Evolutionary conservation across 2,888 invertebrate genomes (phyloP).

Genomic region (Dicycla oo): DNA sequence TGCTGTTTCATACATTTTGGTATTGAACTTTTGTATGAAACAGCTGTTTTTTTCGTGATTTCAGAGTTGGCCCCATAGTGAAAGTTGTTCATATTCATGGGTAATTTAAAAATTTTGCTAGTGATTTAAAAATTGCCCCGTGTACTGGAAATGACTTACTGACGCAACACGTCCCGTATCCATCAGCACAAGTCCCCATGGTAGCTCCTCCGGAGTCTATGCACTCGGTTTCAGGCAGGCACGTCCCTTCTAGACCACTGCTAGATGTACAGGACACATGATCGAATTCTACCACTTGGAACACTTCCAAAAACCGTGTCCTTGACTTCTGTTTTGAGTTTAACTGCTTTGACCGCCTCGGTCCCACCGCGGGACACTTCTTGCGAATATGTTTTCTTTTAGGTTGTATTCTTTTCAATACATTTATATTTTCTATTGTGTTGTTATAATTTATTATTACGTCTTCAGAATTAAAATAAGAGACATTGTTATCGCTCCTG

Average conservation of each 20-base stretch:
- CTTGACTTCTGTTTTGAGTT: conserved; percentile 56
- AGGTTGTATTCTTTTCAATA: conserved; percentile 59
- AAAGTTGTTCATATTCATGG: no score
- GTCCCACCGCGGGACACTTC: conserved; percentile 67
- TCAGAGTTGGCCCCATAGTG: no score
- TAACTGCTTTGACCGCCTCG: conserved; percentile 45
- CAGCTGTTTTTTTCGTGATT: no score
- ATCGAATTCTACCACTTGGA: conserved; percentile 93
- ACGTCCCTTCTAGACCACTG: conserved; percentile 92
- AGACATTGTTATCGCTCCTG: conserved; percentile 13
- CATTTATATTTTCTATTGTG: conserved; percentile 67
- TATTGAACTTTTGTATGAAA: no score
- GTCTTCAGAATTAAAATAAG: conserved; percentile 38
- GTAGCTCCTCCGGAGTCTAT: conserved; percentile 90
- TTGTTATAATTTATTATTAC: conserved; percentile 63
- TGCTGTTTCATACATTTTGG: no score
- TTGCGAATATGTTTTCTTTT: conserved; percentile 70
- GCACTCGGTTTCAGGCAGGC: conserved; percentile 93
- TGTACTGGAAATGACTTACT: conserved; percentile 90
- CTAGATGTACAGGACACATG: conserved; percentile 91
- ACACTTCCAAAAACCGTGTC: conserved; percentile 91
- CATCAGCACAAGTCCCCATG: conserved; percentile 93
- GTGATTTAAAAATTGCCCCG: no score
- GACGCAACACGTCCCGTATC: conserved; percentile 94
- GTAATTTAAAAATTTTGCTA: no score